Percentiles rank a stretch among this genome's conserved stretches.
Evolutionary conservation across 2,113 vertebrate genomes (phyloP).

Genomic region (Odocoileus virginianus): DNA sequence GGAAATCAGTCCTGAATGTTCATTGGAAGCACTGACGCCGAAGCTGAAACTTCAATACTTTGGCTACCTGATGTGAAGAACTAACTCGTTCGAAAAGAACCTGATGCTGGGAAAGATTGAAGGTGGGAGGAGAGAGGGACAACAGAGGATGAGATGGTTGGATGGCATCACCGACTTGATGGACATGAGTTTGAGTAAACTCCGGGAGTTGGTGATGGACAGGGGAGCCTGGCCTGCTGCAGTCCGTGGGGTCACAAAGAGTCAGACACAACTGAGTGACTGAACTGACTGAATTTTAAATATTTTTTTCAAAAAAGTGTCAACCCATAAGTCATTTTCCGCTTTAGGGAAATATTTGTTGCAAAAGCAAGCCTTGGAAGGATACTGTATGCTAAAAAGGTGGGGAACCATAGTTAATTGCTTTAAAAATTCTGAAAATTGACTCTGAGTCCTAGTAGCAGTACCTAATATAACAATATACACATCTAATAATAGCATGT

Average conservation of each 20-base stretch:
- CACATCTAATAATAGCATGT: neutral
- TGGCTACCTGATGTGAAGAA: neutral
- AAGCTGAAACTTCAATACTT: neutral
- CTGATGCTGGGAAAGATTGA: neutral
- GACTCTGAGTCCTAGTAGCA: neutral
- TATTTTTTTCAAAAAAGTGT: neutral
- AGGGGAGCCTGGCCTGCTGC: neutral
- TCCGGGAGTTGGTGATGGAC: neutral
- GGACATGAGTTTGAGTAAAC: neutral
- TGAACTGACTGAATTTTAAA: neutral
- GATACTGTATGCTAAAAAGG: neutral
- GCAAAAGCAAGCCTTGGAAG: neutral
- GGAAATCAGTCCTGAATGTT: neutral
- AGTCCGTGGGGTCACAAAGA: neutral
- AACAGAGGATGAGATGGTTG: neutral
- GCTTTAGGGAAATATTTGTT: neutral
- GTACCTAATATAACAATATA: neutral
- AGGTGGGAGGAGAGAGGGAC: accelerated
- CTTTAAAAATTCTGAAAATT: neutral
- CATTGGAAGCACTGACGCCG: neutral
- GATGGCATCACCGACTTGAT: neutral
- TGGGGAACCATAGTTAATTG: neutral
- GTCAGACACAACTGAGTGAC: neutral
- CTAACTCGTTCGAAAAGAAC: neutral
- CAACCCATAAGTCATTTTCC: neutral